phyloP scores from a whole-genome alignment of 2,113 vertebrate genomes.

The Recurvirostra avosetta region DNA sequence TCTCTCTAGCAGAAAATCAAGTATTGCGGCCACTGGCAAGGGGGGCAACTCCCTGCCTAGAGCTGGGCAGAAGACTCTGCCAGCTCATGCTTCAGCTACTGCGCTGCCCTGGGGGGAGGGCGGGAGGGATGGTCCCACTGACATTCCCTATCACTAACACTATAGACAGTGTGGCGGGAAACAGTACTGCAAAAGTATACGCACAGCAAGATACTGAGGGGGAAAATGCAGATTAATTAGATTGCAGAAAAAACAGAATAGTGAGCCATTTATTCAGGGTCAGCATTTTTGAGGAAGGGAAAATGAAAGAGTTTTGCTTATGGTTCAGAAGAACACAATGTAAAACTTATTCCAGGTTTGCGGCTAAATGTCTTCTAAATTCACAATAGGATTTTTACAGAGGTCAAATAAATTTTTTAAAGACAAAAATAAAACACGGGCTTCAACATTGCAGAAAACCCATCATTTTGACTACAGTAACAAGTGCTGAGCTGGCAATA shows the following conservation, averaged over 20 bases:
- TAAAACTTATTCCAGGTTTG: neutral
- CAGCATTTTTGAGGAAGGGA: neutral
- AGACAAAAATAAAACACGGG: neutral
- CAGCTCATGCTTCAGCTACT: neutral
- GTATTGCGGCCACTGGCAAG: neutral
- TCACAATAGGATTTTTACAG: neutral
- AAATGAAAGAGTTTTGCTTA: neutral
- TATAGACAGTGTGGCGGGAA: accelerated
- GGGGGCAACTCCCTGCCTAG: neutral
- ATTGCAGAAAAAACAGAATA: neutral
- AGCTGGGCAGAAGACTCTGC: neutral
- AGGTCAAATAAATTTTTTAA: neutral
- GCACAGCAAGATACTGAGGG: neutral
- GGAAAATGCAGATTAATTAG: constrained; percentile 13
- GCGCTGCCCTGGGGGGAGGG: neutral
- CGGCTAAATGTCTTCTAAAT: neutral
- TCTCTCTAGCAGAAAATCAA: neutral
- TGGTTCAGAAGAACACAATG: neutral
- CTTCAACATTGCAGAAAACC: neutral
- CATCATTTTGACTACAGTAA: neutral
- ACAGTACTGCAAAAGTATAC: neutral
- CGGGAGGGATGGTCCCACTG: neutral
- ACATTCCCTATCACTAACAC: accelerated
- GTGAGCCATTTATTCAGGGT: neutral
- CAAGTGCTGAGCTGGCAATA: neutral